phyloP scores from a whole-genome alignment of 2,888 invertebrate species.

The Ennomos fuscantarius region DNA sequence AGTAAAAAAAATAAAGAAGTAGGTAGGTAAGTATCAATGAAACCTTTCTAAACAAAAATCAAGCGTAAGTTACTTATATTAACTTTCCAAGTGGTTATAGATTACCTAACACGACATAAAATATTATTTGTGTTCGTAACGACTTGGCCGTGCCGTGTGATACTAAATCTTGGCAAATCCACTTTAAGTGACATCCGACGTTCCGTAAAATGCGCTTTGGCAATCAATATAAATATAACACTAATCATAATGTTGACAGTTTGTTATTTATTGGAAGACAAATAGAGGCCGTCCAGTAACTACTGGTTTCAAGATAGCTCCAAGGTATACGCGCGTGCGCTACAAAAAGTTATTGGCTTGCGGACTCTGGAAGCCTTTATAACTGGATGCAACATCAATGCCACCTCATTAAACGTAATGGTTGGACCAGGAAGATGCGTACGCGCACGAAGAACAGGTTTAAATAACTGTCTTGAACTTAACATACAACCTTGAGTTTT shows the following conservation, averaged over 20 bases:
- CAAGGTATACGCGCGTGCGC: conserved; percentile 43
- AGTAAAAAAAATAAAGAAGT: conserved; percentile 28
- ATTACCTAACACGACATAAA: conserved; percentile 21
- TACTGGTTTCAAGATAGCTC: conserved; percentile 36
- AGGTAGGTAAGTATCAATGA: conserved; percentile 21
- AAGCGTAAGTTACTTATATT: conserved; percentile 8
- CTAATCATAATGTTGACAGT: conserved; percentile 67
- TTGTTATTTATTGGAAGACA: conserved; percentile 60
- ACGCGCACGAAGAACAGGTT: conserved; percentile 42
- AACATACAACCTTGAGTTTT: conserved; percentile 41
- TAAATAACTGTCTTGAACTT: conserved; percentile 46
- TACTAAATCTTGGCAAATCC: conserved; percentile 54
- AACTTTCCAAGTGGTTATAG: conserved; percentile 41
- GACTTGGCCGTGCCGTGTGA: conserved; percentile 24
- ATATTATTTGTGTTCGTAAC: conserved; percentile 16
- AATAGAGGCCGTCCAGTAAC: conserved; percentile 58
- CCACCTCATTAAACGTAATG: conserved; percentile 47
- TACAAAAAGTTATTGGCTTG: conserved; percentile 56
- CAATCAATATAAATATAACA: conserved; percentile 57
- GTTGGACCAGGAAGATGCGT: conserved; percentile 39
- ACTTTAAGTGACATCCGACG: conserved; percentile 54
- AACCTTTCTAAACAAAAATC: conserved; percentile 39
- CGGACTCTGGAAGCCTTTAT: conserved; percentile 47
- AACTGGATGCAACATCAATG: conserved; percentile 49
- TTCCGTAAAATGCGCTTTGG: conserved; percentile 55